Evolutionary conservation across 2,888 invertebrate genomes (phyloP).

Genomic region (Xiphydria camelus): DNA sequence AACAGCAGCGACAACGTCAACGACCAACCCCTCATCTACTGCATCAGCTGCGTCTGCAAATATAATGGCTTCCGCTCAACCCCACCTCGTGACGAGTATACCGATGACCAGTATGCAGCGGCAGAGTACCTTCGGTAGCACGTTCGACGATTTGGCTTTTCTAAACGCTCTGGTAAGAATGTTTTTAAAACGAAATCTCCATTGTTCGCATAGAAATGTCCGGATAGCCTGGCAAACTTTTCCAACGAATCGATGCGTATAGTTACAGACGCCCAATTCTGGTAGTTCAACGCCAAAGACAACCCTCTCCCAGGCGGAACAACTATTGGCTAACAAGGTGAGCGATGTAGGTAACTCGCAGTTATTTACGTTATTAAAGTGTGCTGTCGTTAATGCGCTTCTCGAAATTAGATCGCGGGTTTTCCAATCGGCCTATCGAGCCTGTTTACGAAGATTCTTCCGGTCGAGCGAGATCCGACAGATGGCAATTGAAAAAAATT

Average conservation of each 20-base stretch:
- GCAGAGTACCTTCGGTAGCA: slow-evolving; percentile 48
- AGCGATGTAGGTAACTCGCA: no score
- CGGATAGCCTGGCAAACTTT: not conserved
- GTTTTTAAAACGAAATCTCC: not conserved
- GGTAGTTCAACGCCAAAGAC: slow-evolving; percentile 35
- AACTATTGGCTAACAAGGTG: slow-evolving; percentile 51
- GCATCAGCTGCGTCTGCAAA: slow-evolving; percentile 15
- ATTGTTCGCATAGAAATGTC: not conserved
- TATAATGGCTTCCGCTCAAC: slow-evolving; percentile 10
- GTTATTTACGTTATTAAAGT: no score
- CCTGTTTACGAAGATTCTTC: no score
- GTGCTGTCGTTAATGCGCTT: no score
- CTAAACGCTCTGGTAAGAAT: slow-evolving; percentile 64
- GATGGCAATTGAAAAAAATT: no score
- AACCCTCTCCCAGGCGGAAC: slow-evolving; percentile 50
- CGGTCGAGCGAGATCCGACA: no score
- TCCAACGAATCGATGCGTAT: slow-evolving; percentile 14
- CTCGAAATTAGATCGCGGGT: no score
- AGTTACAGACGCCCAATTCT: slow-evolving; percentile 44
- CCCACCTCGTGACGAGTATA: not conserved
- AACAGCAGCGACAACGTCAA: slow-evolving; percentile 24
- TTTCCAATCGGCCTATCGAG: no score
- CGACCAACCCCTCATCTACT: slow-evolving; percentile 22
- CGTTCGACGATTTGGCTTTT: slow-evolving; percentile 64
- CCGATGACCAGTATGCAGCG: slow-evolving; percentile 26